Base-by-base conservation (phyloP, 92 coral and sea anemone genomes). In the Porites lobata region DNA sequence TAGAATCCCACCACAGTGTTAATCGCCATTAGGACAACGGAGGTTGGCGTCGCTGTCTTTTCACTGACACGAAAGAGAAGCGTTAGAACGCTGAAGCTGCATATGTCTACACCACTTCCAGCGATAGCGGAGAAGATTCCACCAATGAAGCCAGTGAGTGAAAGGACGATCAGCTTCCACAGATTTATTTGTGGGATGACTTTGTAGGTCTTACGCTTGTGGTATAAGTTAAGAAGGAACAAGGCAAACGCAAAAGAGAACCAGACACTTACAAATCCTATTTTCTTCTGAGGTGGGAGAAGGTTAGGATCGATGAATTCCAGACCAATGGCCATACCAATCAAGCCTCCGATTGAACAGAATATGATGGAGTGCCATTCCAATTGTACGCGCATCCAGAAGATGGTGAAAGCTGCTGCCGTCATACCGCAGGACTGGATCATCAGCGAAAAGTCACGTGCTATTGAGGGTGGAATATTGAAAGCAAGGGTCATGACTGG, bases 401-500 rank as follows among this genome's bases (percentile, higher is more conserved):
- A 86, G 51, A 95, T 95, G 66, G 98, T 91, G 75, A 95, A 93
- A 5, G 96, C 86, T 68, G 98, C 98, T 64, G 96, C 96, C 7
- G 95, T 91, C 98, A 95, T 95, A 63, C 98, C 98, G 65, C 96
- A 92, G 15, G 98, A 95, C 81, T 93, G 96, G 67, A 95, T 93
- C 94, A 94, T 94, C 84, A 95, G 81, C 1, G 96, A 93, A 86
- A 95, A 95, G 78, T 95, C 98, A 82, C 98, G 86, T 53, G 98
- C 98, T 8, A 95, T 78, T 38, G 92, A 68, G 70, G 98, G 98
- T 18, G 77, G 14, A 63, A 95, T 95, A 61, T 63, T 77, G 50
- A 95, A 95, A 53, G 94, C 98, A 59, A 95, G 83, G 12, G 98
- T 95, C 98, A 95, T 95, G 80, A 95, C 95, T 1, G 98, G 98